phyloP scores from a whole-genome alignment of 2,888 invertebrate genomes.

The Stenchaetothrips biformis region DNA sequence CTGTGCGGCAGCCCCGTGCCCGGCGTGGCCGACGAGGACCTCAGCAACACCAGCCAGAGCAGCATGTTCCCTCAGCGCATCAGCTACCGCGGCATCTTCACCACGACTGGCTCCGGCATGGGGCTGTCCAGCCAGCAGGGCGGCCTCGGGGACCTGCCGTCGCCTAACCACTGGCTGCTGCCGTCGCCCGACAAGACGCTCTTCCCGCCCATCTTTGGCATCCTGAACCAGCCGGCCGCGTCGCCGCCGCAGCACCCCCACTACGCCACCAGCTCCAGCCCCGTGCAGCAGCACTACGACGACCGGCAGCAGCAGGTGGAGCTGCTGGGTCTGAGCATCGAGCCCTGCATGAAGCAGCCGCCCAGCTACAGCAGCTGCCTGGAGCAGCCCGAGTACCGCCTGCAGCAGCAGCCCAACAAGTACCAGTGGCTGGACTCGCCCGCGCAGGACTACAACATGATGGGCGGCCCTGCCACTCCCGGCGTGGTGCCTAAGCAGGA shows the following conservation, averaged over 20 bases:
- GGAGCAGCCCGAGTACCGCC: constrained; percentile 37
- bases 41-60: constrained; percentile 63
- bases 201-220: constrained; percentile 58
- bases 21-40: constrained; percentile 57
- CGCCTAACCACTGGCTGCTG: constrained; percentile 64
- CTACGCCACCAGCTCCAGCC: constrained; percentile 37
- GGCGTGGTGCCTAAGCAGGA: constrained; percentile 67
- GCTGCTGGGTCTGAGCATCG: constrained; percentile 57
- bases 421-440: constrained; percentile 63
- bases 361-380: constrained; percentile 38
- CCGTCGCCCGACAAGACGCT: constrained; percentile 63
- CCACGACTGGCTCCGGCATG: constrained; percentile 54
- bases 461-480: constrained; percentile 57
- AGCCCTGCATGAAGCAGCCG: constrained; percentile 51
- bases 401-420: constrained; percentile 49
- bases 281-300: constrained; percentile 58
- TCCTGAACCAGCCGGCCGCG: constrained; percentile 56
- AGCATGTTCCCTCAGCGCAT: constrained; percentile 55
- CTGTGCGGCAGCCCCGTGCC: constrained; percentile 39
- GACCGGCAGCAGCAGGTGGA: constrained; percentile 57
- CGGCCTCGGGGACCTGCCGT: constrained; percentile 49
- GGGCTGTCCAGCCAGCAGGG: constrained; percentile 44
- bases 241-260: constrained; percentile 52
- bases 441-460: constrained; percentile 50
- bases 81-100: constrained; percentile 65